Percentiles rank a stretch among this genome's conserved stretches.
Conservation (phyloP, 1,140 invertebrate species). For the Scaptomyza hsui region DNA sequence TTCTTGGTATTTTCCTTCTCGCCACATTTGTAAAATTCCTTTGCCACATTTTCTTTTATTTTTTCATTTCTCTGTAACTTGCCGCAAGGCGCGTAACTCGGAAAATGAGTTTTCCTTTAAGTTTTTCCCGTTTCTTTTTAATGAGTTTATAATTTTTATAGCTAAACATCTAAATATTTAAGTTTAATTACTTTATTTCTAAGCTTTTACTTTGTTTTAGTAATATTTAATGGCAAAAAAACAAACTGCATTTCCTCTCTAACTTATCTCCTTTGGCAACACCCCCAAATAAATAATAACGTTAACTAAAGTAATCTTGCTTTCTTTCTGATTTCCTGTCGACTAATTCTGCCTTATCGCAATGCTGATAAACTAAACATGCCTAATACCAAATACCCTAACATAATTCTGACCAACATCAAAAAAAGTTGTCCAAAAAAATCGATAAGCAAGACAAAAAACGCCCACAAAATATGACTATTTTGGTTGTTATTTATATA, state of each 20-base stretch:
- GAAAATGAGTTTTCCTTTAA: constrained; percentile 1
- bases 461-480: constrained; percentile 26
- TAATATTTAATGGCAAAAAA: background rate
- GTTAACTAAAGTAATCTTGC: background rate
- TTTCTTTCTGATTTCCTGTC: constrained; percentile 2
- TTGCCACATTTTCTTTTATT: constrained; percentile 3
- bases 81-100: background rate
- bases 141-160: constrained; percentile 8
- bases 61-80: background rate
- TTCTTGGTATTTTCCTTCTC: background rate
- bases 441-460: constrained; percentile 22
- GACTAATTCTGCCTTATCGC: background rate
- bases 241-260: background rate
- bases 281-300: background rate
- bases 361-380: background rate
- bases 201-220: background rate
- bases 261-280: constrained; percentile 3
- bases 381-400: background rate
- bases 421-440: background rate
- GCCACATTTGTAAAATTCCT: background rate
- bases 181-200: background rate
- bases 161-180: background rate
- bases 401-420: background rate
- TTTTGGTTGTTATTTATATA: constrained; percentile 4
- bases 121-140: constrained; percentile 2